Percentiles rank a stretch among this genome's conserved stretches.
phyloP scores from a whole-genome alignment of 2,888 invertebrate species.

The Caenorhabditis japonica region DNA sequence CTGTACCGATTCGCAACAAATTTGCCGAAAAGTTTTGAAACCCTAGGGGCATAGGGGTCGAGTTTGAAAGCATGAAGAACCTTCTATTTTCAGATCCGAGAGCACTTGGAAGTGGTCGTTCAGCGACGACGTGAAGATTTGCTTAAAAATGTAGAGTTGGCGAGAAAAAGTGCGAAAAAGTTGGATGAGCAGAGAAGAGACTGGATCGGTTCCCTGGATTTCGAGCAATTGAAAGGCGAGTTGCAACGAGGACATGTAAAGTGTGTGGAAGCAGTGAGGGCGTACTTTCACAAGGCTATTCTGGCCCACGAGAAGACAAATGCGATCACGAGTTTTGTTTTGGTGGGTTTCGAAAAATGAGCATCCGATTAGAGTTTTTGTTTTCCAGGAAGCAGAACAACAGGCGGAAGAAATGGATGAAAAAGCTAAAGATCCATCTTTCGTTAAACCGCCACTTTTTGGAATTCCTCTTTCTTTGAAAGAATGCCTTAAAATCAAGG shows the following conservation, averaged over 20 bases:
- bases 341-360: neutral
- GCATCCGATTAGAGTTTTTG: neutral
- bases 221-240: constrained; percentile 53
- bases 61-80: too few relatives aligned
- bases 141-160: constrained; percentile 51
- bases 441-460: constrained; percentile 69
- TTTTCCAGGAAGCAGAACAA: constrained; percentile 66
- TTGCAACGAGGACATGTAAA: constrained; percentile 59
- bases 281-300: constrained; percentile 63
- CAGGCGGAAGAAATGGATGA: constrained; percentile 67
- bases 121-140: constrained; percentile 49
- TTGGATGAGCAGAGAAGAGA: constrained; percentile 48
- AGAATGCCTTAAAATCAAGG: constrained; percentile 70
- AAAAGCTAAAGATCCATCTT: constrained; percentile 49
- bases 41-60: too few relatives aligned
- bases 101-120: constrained; percentile 52
- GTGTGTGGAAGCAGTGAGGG: constrained; percentile 60
- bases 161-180: constrained; percentile 34
- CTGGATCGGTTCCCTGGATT: constrained; percentile 56
- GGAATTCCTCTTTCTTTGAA: constrained; percentile 74
- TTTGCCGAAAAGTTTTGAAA: too few relatives aligned
- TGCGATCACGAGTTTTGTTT: constrained; percentile 65
- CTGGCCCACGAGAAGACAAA: constrained; percentile 69
- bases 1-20: too few relatives aligned
- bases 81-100: constrained; percentile 41